Evolutionary conservation across 2,113 vertebrate species (phyloP), one percentile per base, ranked within the genome.

Genomic region (Megaptera novaeangliae): DNA sequence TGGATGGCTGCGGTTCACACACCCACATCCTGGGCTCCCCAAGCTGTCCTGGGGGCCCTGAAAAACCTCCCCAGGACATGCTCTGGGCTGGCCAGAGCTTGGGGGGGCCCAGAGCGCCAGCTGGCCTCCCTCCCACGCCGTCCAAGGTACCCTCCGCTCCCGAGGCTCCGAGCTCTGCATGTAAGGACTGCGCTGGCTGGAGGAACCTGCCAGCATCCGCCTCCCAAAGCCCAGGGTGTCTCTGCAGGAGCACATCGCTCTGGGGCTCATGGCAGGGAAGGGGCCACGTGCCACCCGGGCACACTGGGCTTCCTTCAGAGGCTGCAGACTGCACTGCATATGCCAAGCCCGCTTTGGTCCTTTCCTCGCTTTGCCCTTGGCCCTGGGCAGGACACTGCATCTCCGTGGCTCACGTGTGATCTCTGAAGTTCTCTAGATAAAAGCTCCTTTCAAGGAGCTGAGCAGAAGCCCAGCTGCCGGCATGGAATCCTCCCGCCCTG

Each of bases 1-100:
- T 64, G 9, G 55, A n/a, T 8, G 12, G n/a, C 41, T 55, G 71
- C 29, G 4, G 52, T 8, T 49, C 83, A 49, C 39, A 72, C 2
- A 0, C 17, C 46, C 6, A 18, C 36, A 5, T 27, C 14, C 8
- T 0, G 6, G 12, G n/a, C 0, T 8, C 25, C 64, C 74, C 0
- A 0, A 17, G 36, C 12, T 39, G 14, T 29, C 64, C 44, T 1
- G 41, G 2, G 55, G 87, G 29, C 57, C 44, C 92, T 49, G 31
- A n/a, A 52, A 81, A 81, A 66, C n/a, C 77, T 64, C 6, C 7
- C 17, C 36, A 66, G 72, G 29, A 64, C 49, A 31, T 0, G 1
- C 36, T 82, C 44, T 10, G 46, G 84, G 34, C 18, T 66, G 74
- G 29, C 29, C 17, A 2, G 61, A 74, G 52, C 39, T 52, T 6